Evolutionary conservation across 1,140 invertebrate genomes (phyloP).

Genomic region (Venturia canescens): DNA sequence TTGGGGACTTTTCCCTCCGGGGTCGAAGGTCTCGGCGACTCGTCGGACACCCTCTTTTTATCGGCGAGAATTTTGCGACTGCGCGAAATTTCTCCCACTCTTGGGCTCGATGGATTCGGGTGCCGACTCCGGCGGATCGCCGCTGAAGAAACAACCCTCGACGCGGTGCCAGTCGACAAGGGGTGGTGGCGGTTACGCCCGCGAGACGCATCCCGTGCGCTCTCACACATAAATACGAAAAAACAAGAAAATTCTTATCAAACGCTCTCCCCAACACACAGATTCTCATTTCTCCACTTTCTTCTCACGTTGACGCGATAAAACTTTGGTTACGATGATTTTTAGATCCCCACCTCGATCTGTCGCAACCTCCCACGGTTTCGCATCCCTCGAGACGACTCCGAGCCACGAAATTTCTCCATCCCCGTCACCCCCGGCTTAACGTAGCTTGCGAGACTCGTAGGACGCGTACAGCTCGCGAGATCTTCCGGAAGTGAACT

Average conservation of each 20-base stretch:
- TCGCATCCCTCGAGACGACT: too few relatives aligned
- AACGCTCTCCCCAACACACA: neutral
- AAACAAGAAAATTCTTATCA: neutral
- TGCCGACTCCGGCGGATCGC: neutral
- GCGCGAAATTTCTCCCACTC: constrained; percentile 35
- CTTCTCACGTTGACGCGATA: too few relatives aligned
- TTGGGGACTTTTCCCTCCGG: too few relatives aligned
- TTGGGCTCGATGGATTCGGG: constrained; percentile 40
- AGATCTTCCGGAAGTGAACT: constrained; percentile 2
- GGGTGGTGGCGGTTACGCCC: constrained; percentile 18
- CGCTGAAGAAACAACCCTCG: neutral
- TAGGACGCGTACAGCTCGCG: neutral
- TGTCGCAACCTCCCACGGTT: too few relatives aligned
- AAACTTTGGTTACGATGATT: neutral
- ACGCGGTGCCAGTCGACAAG: neutral
- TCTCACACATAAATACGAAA: neutral
- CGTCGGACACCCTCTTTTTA: too few relatives aligned
- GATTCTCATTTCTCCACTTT: too few relatives aligned
- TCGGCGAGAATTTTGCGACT: constrained; percentile 27
- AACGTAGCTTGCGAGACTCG: neutral
- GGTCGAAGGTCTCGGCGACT: too few relatives aligned
- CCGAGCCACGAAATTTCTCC: neutral
- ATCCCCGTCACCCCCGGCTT: neutral
- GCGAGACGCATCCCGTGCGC: constrained; percentile 3
- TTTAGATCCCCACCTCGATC: too few relatives aligned